Base-by-base conservation (phyloP, 2,113 vertebrate genomes). In the Equus przewalskii region DNA sequence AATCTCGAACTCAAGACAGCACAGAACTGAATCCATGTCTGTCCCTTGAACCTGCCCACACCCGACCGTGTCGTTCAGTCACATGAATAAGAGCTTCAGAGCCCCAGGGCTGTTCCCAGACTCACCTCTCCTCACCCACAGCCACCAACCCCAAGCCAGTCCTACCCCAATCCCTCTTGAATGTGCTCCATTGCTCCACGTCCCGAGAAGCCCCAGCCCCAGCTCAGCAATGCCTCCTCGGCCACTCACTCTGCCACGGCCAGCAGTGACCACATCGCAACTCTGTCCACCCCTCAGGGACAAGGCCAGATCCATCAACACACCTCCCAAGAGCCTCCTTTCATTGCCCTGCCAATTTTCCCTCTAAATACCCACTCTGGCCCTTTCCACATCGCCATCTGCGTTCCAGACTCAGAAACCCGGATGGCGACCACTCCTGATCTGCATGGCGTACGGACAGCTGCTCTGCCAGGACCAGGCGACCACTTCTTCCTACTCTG, bases 371-470 rank as follows among this genome's bases (percentile, higher is more conserved):
- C 24, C n/a, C 1, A 14, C 26, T 12, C 76, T 24, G 62, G 67
- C 36, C 26, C n/a, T 2, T 6, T 7, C 33, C 11, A 1, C 10
- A 0, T 14, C 15, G 13, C 67, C 9, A 4, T 7, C 2, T 36
- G 5, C 15, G 54, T 13, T 51, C 51, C 69, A 60, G 54, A 13
- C 69, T 33, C 54, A 26, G 44, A 76, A 26, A 51, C 30, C 24
- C 9, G 14, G 4, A 16, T 6, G 6, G 36, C 18, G 2, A 22
- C 36, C 1, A 0, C 26, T 10, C 3, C 22, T 15, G 1, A 12
- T 11, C 22, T 4, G 1, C n/a, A 18, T 4, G 11, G n/a, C 11
- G 78, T 16, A 1, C 1, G 13, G 64, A 65, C 28, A 15, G 28
- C 64, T 65, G 12, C 64, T 36, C 79, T 44, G 24, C 56, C 7